A percentile compares a stretch with the other conserved stretches of the same genome.
Conservation (phyloP, 2,113 vertebrate genomes). For the Semnornis frantzii region DNA sequence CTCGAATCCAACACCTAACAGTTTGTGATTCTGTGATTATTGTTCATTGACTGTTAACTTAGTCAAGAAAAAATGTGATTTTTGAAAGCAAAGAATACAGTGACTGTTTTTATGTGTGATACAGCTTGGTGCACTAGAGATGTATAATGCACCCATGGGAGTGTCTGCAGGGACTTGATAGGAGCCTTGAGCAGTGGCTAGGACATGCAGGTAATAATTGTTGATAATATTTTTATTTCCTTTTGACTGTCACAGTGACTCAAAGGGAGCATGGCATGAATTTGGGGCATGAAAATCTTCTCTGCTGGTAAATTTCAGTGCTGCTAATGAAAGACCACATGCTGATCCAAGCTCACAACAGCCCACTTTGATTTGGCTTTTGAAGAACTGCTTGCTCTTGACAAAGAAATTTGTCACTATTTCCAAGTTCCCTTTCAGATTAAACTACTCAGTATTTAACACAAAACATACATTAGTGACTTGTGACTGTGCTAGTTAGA, state of each 20-base stretch:
- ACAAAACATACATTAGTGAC: not conserved
- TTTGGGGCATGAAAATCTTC: not conserved
- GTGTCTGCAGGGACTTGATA: not conserved
- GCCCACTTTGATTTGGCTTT: not conserved
- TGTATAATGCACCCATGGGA: not conserved
- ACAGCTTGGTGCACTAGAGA: not conserved
- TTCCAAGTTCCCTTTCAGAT: conserved; percentile 25
- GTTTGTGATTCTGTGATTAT: no score
- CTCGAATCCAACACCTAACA: no score
- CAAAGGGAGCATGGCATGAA: not conserved
- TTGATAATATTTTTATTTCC: not conserved
- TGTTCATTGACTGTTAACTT: not conserved
- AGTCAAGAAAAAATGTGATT: not conserved
- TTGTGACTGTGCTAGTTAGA: not conserved
- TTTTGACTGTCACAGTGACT: not conserved
- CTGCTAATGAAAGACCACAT: not conserved
- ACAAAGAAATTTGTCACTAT: not conserved
- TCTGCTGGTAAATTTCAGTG: not conserved
- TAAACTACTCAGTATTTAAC: not conserved
- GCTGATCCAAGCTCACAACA: not conserved
- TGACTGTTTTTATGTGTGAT: not conserved
- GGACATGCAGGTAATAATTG: not conserved
- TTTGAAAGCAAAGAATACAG: not conserved
- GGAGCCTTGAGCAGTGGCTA: not conserved
- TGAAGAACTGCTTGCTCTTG: not conserved